phyloP scores from a whole-genome alignment of 2,113 vertebrate genomes.

The Onychostoma macrolepis region DNA sequence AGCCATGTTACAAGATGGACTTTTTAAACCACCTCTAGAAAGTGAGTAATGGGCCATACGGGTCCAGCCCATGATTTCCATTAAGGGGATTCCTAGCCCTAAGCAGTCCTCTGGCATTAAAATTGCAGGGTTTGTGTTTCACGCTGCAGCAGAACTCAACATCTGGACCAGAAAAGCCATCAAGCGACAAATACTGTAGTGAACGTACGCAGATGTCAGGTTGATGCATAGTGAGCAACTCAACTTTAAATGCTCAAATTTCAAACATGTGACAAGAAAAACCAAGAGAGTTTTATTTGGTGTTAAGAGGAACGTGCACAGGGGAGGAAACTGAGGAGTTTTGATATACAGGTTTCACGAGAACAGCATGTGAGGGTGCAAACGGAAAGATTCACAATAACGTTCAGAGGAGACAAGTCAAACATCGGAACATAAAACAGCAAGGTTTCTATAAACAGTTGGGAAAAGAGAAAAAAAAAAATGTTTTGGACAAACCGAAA shows the following conservation, averaged over 20 bases:
- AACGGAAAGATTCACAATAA: neutral
- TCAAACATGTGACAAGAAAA: conserved; percentile 36
- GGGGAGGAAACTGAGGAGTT: neutral
- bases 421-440: neutral
- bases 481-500: neutral
- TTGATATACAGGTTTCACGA: neutral
- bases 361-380: neutral
- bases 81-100: conserved; percentile 33
- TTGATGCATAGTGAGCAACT: neutral
- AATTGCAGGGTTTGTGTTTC: conserved; percentile 47
- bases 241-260: conserved; percentile 38
- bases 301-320: neutral
- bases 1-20: conserved; percentile 21
- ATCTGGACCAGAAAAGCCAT: conserved; percentile 41
- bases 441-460: neutral
- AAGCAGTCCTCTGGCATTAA: conserved; percentile 17
- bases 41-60: conserved; percentile 47
- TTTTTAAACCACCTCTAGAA: conserved; percentile 11
- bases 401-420: neutral
- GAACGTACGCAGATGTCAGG: conserved; percentile 44
- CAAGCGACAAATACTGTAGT: conserved; percentile 35
- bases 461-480: neutral
- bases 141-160: conserved; percentile 24
- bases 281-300: neutral
- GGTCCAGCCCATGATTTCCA: conserved; percentile 45